Percentiles rank a stretch among this genome's conserved stretches.
Conservation (phyloP, 1,140 invertebrate species). For the Apis dorsata region DNA sequence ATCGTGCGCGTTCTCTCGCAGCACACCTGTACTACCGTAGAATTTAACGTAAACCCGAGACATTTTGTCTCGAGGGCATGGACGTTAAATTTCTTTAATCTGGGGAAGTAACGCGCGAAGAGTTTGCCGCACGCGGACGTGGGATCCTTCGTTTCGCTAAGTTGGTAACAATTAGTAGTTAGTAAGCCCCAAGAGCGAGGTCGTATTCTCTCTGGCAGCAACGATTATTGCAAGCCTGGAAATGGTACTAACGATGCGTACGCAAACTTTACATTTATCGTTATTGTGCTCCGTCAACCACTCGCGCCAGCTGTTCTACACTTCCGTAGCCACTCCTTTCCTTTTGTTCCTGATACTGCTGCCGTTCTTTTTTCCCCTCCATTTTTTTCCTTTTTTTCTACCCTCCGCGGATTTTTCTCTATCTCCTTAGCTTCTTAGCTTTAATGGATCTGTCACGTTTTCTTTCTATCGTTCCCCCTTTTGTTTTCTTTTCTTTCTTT, state of each 20-base stretch:
- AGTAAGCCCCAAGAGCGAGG: constrained; percentile 63
- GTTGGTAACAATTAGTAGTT: constrained; percentile 75
- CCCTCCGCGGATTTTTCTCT: not conserved
- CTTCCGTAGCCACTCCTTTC: constrained; percentile 22
- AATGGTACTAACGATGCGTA: constrained; percentile 72
- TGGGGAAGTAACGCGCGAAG: constrained; percentile 30
- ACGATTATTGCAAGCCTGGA: constrained; percentile 70
- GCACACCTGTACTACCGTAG: too few species aligned
- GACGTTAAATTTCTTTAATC: constrained; percentile 46
- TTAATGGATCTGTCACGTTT: not conserved
- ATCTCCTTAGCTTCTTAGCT: not conserved
- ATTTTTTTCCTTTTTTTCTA: not conserved
- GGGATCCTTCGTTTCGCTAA: constrained; percentile 65
- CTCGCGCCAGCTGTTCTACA: constrained; percentile 48
- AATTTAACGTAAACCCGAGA: constrained; percentile 11
- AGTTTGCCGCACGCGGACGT: not conserved
- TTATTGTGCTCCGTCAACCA: constrained; percentile 70
- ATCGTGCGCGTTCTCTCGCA: not conserved
- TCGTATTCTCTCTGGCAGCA: constrained; percentile 61
- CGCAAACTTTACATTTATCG: constrained; percentile 74
- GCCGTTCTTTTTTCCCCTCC: not conserved
- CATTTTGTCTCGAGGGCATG: constrained; percentile 1
- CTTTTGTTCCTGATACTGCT: too few species aligned
- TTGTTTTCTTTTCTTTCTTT: not conserved
- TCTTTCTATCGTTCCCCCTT: not conserved